Base-by-base conservation (phyloP, 35 echinoderm and acorn worm species). In the Chiridota heheva region DNA sequence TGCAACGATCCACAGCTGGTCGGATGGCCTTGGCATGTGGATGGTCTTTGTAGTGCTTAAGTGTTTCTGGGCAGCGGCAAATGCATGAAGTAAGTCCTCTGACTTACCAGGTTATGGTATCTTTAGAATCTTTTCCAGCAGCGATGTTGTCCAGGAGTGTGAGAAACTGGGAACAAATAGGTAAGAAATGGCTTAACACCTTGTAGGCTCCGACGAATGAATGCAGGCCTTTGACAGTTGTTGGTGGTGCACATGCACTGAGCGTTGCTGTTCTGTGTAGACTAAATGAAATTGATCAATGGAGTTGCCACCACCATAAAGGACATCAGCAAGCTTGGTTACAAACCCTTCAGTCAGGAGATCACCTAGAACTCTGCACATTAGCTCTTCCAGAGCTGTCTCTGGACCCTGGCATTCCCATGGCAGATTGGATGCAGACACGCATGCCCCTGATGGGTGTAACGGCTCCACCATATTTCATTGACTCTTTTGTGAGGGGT, bases 381-480 rank as follows among this genome's bases (percentile, higher is more conserved):
- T 80, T 18, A 89, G 62, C 26, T 89, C 79, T 73, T 89, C 87
- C 7, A 89, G 80, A 7, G 77, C 78, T 1, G 78, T 89, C 69
- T 87, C 84, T 80, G 84, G 80, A 27, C 84, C 86, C 73, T 0
- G 84, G 74, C 72, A 87, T 87, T 35, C 84, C 73, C 73, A 87
- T 87, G 4, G 77, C 86, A 2, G 57, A 82, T 4, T 57, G 15
- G 0, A 67, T 84, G 37, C 76, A 84, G 1, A 81, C 77, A 2
- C 77, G 42, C 1, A 81, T 36, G 7, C 77, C 77, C 7, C 43
- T 33, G 34, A 73, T 74, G 5, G 81, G 81, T 1, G 81, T 83
- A 20, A 44, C 81, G 10, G 73, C 65, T 7, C 87, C 53, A 53
- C 83, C 40, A 77, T 60, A 44, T 51, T 60, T 67, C 73, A 79